Evolutionary conservation across 2,888 invertebrate species (phyloP).

Genomic region (Molorchus minor): DNA sequence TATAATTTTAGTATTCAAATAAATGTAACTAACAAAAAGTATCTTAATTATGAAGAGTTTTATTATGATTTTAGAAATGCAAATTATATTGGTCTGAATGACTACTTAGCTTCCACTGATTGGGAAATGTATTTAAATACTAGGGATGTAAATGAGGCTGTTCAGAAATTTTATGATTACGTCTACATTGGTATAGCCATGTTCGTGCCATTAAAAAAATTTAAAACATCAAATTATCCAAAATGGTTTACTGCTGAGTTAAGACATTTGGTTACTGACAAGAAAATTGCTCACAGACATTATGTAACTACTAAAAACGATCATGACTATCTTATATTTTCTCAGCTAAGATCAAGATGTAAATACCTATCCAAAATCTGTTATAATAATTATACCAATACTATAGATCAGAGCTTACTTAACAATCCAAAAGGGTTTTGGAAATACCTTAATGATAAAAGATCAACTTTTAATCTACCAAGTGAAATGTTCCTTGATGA

Average conservation of each 20-base stretch:
- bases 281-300: too few species aligned
- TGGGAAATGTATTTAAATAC: not conserved
- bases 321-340: too few species aligned
- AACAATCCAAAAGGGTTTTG: not conserved
- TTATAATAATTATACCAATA: too few species aligned
- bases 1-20: not conserved
- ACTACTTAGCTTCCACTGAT: not conserved
- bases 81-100: not conserved
- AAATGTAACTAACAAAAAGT: not conserved
- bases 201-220: too few species aligned
- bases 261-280: too few species aligned
- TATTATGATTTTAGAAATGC: slow-evolving; percentile 14
- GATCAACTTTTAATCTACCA: not conserved
- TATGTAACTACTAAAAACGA: too few species aligned
- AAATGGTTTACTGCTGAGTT: too few species aligned
- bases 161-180: too few species aligned
- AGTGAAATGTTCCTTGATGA: not conserved
- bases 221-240: too few species aligned
- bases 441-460: not conserved
- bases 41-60: slow-evolving; percentile 12
- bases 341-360: too few species aligned
- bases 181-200: too few species aligned
- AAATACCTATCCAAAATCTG: not conserved
- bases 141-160: not conserved
- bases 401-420: not conserved